Percentiles rank a stretch among this genome's conserved stretches.
Conservation (phyloP, 1,140 invertebrate genomes). For the Halyomorpha halys region DNA sequence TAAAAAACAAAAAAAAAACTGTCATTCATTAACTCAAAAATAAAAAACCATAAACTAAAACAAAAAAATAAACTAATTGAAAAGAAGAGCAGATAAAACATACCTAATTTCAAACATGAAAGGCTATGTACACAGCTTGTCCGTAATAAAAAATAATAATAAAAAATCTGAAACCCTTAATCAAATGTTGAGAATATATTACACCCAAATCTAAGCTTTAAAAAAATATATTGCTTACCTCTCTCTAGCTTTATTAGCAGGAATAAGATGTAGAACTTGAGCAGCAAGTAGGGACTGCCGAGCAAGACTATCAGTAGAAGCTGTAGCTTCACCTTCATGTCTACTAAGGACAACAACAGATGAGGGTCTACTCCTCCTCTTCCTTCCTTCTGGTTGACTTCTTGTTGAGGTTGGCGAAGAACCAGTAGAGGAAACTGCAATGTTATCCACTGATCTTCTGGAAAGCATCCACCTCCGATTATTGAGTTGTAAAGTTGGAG, state of each 20-base stretch:
- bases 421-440: constrained; percentile 28
- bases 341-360: constrained; percentile 24
- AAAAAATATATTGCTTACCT: constrained; percentile 39
- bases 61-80: too few species aligned
- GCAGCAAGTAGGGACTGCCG: constrained; percentile 61
- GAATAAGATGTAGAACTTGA: constrained; percentile 66
- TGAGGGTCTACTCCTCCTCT: constrained; percentile 27
- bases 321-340: constrained; percentile 28
- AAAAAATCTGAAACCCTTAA: too few species aligned
- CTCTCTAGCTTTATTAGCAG: constrained; percentile 63
- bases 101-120: too few species aligned
- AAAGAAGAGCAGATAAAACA: too few species aligned
- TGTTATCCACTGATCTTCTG: constrained; percentile 31
- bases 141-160: too few species aligned
- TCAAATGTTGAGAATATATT: too few species aligned
- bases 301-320: constrained; percentile 57
- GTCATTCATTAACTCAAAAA: too few species aligned
- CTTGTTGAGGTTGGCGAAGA: constrained; percentile 27
- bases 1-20: too few species aligned
- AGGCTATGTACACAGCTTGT: too few species aligned
- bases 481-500: constrained; percentile 15
- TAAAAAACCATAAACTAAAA: too few species aligned
- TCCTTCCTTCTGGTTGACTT: constrained; percentile 23
- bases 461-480: constrained; percentile 23
- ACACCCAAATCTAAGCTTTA: too few species aligned